A percentile compares a stretch with the other conserved stretches of the same genome.
Evolutionary conservation across 2,888 invertebrate genomes (phyloP).

Genomic region (Odontothrips loti): DNA sequence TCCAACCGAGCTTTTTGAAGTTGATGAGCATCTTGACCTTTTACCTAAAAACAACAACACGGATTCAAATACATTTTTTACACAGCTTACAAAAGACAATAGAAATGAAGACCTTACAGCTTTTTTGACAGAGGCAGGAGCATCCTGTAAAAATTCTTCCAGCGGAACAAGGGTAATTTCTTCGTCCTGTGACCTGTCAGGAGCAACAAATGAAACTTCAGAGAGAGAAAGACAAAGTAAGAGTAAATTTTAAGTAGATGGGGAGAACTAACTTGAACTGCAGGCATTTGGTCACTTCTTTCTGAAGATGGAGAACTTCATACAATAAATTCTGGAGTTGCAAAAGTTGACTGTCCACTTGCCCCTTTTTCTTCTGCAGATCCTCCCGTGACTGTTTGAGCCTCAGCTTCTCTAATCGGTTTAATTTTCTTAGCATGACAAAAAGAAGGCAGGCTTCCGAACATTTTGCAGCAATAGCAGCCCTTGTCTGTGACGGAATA

Average conservation of each 20-base stretch:
- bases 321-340: constrained; percentile 90
- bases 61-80: not conserved
- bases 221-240: not conserved
- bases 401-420: constrained; percentile 83
- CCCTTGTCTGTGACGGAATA: constrained; percentile 36
- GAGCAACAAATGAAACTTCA: constrained; percentile 27
- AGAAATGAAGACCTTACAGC: not conserved
- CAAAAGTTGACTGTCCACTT: constrained; percentile 84
- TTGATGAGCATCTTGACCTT: constrained; percentile 71
- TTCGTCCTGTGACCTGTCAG: constrained; percentile 79
- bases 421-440: constrained; percentile 82
- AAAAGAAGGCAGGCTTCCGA: constrained; percentile 71
- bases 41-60: constrained; percentile 50
- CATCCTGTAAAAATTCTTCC: constrained; percentile 77
- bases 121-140: constrained; percentile 58
- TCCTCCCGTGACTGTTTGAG: constrained; percentile 77
- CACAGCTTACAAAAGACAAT: not conserved
- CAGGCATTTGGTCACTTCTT: constrained; percentile 90
- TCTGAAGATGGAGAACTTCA: constrained; percentile 88
- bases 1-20: constrained; percentile 79
- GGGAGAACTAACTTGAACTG: constrained; percentile 72
- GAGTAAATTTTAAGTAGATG: not conserved
- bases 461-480: constrained; percentile 58
- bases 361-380: constrained; percentile 75
- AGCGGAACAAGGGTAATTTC: constrained; percentile 81